Conservation (phyloP, 1,140 invertebrate species). For the Physella acuta region DNA sequence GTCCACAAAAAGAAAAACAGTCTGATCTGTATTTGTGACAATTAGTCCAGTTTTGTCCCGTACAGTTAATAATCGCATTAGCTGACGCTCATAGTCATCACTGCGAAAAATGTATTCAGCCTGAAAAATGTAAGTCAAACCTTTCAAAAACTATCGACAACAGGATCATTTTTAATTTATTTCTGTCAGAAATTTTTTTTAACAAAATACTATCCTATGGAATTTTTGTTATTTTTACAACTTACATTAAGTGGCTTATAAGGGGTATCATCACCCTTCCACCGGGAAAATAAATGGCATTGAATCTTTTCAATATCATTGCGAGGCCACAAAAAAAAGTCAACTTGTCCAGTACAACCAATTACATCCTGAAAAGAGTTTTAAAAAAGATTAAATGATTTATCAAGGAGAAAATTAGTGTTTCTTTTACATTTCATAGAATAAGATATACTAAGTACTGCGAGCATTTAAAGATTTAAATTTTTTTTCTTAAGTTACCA, state of each 20-base stretch:
- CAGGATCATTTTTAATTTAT: neutral
- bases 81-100: constrained; percentile 53
- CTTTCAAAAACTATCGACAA: neutral
- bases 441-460: too few relatives aligned
- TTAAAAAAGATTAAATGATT: neutral
- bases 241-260: constrained; percentile 51
- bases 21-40: constrained; percentile 53
- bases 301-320: constrained; percentile 57
- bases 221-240: too few relatives aligned
- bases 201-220: too few relatives aligned
- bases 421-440: too few relatives aligned
- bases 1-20: constrained; percentile 56
- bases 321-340: constrained; percentile 58
- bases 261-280: constrained; percentile 51
- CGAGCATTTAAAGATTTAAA: too few relatives aligned
- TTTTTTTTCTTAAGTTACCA: too few relatives aligned
- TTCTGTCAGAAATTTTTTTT: neutral
- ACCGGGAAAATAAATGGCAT: constrained; percentile 56
- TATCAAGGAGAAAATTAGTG: too few relatives aligned
- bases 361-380: constrained; percentile 52
- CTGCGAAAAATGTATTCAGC: constrained; percentile 40
- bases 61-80: constrained; percentile 43
- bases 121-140: constrained; percentile 28
- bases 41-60: constrained; percentile 51
- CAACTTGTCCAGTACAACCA: constrained; percentile 54